phyloP scores from a whole-genome alignment of 2,797 vertebrate genomes.

The Eulemur albifrons region DNA sequence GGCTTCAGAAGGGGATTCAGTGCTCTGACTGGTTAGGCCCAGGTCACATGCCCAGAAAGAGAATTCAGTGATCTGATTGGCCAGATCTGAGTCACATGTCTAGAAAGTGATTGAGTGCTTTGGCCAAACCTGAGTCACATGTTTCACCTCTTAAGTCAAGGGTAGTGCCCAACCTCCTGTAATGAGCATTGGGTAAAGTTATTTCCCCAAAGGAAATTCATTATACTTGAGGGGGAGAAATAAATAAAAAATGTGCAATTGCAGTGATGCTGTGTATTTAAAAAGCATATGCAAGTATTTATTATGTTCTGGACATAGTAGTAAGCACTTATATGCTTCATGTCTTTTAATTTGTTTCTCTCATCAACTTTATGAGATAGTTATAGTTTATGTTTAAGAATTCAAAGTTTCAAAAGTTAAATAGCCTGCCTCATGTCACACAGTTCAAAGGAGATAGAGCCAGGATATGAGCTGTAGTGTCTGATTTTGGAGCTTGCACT shows the following conservation, averaged over 20 bases:
- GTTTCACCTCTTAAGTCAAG: not conserved
- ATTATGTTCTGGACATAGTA: not conserved
- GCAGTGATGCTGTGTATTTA: not conserved
- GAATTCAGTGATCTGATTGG: not conserved
- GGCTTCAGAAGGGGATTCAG: not conserved
- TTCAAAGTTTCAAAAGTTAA: slow-evolving; percentile 38
- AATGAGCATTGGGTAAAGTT: not conserved
- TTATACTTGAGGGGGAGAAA: not conserved
- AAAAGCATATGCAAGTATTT: not conserved
- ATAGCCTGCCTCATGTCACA: not conserved
- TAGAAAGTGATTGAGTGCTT: not conserved
- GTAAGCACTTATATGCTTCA: not conserved
- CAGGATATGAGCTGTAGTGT: not conserved
- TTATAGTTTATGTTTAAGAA: slow-evolving; percentile 13
- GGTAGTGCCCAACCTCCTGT: not conserved
- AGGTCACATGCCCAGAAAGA: not conserved
- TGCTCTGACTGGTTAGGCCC: not conserved
- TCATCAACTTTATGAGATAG: not conserved
- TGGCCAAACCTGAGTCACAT: not conserved
- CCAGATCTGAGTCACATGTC: not conserved
- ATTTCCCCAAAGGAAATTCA: not conserved
- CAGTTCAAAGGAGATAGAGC: not conserved
- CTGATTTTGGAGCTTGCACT: not conserved
- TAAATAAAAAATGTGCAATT: not conserved
- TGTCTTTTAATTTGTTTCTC: not conserved